Evolutionary conservation across 2,113 vertebrate species (phyloP), one percentile per base, ranked within the genome.

Genomic region (Apodemus sylvaticus): DNA sequence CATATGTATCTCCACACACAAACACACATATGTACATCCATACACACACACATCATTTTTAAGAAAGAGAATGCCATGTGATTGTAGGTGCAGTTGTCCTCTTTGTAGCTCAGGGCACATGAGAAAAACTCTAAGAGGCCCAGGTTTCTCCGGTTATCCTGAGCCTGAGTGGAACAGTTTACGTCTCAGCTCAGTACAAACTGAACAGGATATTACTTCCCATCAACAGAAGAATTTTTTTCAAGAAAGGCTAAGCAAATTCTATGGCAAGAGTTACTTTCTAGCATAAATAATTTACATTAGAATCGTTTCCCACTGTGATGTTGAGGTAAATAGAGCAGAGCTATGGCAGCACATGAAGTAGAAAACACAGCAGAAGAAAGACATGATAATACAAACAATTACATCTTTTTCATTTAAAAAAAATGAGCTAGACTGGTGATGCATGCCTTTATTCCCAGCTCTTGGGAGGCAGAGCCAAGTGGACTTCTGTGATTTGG

Each of bases 261-360:
- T 89, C 76, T 94, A 45, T 86, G n/a, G 95, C 89, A 92, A 86
- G 89, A 39, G 26, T 42, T 90, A 66, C 58, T 88, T 77, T 68
- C 70, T 48, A 89, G 22, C 48, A 88, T 36, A 85, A 79, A 48
- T 81, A 66, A 85, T 76, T 94, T 85, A 85, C 55, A 39, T 78
- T 60, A 45, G 19, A 89, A 91, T 73, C 64, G 48, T 86, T 94
- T 74, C 36, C 36, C 53, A n/a, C 10, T 81, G 78, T 81, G 17
- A 53, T 70, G 10, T 36, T 85, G 45, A 48, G 5, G 3, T 36
- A 66, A 94, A 68, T 53, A 73, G 48, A n/a, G 10, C 17, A 92
- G 58, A 39, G 20, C 55, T 66, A 11, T 91, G 22, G 71, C 91
- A 79, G 62, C 26, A 68, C 22, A 58, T 60, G 66, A 71, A 73